Base-by-base conservation (phyloP, 2,797 vertebrate genomes). In the Paedocypris micromegethes region DNA sequence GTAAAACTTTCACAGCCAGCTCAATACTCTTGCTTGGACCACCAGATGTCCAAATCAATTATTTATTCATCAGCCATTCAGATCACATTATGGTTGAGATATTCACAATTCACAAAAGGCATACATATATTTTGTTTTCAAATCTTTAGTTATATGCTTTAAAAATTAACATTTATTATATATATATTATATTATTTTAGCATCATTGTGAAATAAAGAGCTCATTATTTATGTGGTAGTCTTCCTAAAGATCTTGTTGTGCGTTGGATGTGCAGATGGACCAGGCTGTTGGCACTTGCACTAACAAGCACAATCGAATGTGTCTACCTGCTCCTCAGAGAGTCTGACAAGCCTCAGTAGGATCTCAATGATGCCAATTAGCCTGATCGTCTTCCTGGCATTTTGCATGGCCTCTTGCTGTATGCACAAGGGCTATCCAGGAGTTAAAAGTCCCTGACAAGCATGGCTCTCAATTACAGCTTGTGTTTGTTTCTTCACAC, bases 301-400 rank as follows among this genome's bases (percentile, higher is more conserved):
- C 64, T 76, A 70, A 73, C 75, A 57, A 74, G 75, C 50, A 5
- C 54, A 63, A 68, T 72, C 40, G 50, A 42, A 48, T 64, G 43
- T 55, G 51, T 9, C 40, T 66, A 8, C 23, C 44, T 51, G n/a
- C 39, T 68, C 60, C 64, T 72, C 39, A 6, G 68, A 60, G 70
- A 62, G 54, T 49, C 44, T 6, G n/a, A 39, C 48, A 45, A 43
- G 9, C 61, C 64, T 75, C 8, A 5, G 42, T 58, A 69, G 66
- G 69, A 52, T 23, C 63, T 42, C 60, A 59, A 61, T 67, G 65
- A 73, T 73, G 67, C 46, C 60, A 73, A 70, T 75, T 73, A 76
- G 51, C 48, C 37, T 3, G 8, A 64, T 23, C 42, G 65, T 71
- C 67, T 60, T 75, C 64, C 56, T 5, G 1, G 49, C 51, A 58